These are phyloP conservation scores for Phoxinus phoxinus DNA, from an alignment of 2,113 vertebrate species.

Conservation along the genomic window DNA sequence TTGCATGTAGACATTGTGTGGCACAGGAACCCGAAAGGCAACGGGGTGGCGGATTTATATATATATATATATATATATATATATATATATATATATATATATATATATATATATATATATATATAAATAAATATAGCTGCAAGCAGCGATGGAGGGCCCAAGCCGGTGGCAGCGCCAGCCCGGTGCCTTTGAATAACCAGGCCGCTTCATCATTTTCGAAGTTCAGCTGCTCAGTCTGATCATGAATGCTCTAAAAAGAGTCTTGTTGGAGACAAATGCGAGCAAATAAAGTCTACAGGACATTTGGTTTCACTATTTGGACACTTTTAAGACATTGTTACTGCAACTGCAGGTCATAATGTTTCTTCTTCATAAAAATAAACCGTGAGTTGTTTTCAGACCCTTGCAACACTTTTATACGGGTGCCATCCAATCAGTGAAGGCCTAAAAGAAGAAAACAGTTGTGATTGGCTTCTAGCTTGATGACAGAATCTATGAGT, in stretches of 20 bases:
- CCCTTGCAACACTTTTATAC: not conserved
- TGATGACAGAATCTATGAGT: not conserved
- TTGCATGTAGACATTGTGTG: not conserved
- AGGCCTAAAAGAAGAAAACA: not conserved
- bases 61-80: no score
- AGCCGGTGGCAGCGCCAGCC: no score
- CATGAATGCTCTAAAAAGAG: not conserved
- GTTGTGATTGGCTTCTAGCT: not conserved
- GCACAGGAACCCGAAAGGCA: no score
- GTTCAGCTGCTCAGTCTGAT: not conserved
- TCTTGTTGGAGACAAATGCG: not conserved
- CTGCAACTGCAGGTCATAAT: not conserved
- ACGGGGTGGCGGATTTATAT: no score
- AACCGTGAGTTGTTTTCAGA: not conserved
- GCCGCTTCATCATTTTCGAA: not conserved
- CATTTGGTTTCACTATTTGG: not conserved
- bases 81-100: no score
- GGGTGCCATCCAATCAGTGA: not conserved
- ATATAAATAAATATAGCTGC: no score
- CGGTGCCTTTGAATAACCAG: not conserved
- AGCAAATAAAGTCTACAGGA: not conserved
- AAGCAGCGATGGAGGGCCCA: no score
- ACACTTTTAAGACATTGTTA: not conserved
- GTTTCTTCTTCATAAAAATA: not conserved
- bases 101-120: no score